phyloP scores from a whole-genome alignment of 2,888 invertebrate species.

The Himalopsyche japonica region DNA sequence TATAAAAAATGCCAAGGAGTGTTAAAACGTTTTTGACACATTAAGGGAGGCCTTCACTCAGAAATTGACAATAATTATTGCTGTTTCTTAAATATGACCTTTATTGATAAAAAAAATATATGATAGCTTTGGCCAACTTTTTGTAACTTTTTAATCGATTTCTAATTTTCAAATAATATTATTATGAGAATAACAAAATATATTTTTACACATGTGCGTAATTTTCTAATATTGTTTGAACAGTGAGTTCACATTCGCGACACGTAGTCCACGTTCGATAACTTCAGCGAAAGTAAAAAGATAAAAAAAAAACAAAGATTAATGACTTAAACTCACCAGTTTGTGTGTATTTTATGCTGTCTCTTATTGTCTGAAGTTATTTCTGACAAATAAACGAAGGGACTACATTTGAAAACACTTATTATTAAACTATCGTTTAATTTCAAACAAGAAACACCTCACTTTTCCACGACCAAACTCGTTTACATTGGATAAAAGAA shows the following conservation, averaged over 20 bases:
- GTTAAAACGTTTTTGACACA: too few species aligned
- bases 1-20: too few species aligned
- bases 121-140: too few species aligned
- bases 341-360: not conserved
- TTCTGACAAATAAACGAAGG: slow-evolving; percentile 46
- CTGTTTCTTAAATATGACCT: too few species aligned
- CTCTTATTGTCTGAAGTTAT: slow-evolving; percentile 11
- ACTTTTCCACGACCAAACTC: slow-evolving; percentile 2
- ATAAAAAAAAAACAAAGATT: not conserved
- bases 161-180: not conserved
- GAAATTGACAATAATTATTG: too few species aligned
- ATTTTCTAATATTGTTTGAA: not conserved
- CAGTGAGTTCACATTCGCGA: not conserved
- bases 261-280: not conserved
- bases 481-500: slow-evolving; percentile 7
- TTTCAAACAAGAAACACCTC: slow-evolving; percentile 3
- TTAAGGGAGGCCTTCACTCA: too few species aligned
- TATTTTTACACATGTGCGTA: not conserved
- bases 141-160: too few species aligned
- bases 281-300: not conserved
- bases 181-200: not conserved
- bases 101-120: too few species aligned
- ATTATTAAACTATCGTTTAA: slow-evolving; percentile 15
- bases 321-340: slow-evolving; percentile 16
- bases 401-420: slow-evolving; percentile 61